A percentile compares a stretch with the other conserved stretches of the same genome.
Conservation (phyloP, 2,888 invertebrate species). For the Tholera decimalis region DNA sequence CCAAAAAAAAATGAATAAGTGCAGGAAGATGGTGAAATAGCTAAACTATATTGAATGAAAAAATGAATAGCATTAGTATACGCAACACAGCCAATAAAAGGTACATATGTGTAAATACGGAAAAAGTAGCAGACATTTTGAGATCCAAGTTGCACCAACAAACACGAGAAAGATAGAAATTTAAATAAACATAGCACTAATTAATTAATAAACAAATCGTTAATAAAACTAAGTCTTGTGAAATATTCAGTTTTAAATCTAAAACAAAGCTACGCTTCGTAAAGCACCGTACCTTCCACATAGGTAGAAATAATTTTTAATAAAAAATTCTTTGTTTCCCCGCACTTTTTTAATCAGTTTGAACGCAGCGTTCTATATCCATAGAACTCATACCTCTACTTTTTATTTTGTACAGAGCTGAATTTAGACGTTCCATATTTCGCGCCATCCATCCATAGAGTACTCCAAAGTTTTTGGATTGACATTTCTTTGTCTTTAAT, state of each 20-base stretch:
- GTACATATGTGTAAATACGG: too few species aligned
- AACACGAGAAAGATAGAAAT: too few species aligned
- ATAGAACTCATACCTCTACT: not conserved
- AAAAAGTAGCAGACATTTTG: not conserved
- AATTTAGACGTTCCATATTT: conserved; percentile 11
- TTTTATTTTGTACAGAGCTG: conserved; percentile 7
- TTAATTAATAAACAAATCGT: not conserved
- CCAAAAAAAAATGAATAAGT: too few species aligned
- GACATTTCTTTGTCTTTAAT: not conserved
- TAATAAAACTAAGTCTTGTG: not conserved
- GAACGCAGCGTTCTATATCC: not conserved
- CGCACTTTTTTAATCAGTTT: not conserved
- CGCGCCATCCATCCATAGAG: not conserved
- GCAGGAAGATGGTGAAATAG: too few species aligned
- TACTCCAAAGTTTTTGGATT: not conserved
- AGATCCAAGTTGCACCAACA: too few species aligned
- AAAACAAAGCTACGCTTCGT: not conserved
- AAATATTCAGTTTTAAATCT: not conserved
- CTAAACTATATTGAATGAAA: too few species aligned
- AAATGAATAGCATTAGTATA: too few species aligned
- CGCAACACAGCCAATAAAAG: too few species aligned
- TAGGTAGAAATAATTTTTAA: not conserved
- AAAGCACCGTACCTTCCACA: not conserved
- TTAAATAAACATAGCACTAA: too few species aligned
- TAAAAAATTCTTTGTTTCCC: not conserved